These are phyloP conservation scores for Salvelinus fontinalis DNA, from an alignment of 2,113 vertebrate species.

Conservation along the genomic window DNA sequence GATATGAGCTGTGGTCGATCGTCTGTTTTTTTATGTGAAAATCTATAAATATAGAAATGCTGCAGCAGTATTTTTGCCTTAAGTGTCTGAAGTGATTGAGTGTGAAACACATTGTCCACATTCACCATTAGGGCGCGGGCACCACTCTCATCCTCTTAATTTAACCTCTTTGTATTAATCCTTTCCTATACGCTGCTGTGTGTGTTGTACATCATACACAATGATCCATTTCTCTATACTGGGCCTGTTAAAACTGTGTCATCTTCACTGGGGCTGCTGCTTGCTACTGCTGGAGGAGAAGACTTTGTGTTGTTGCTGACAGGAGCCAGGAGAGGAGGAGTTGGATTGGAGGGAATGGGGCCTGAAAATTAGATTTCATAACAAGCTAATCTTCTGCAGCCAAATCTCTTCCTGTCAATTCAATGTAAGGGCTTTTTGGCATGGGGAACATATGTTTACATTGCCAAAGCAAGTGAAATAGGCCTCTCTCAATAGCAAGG, in stretches of 20 bases:
- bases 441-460: too few relatives aligned
- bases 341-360: constrained; percentile 12
- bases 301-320: constrained; percentile 25
- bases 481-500: too few relatives aligned
- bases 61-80: too few relatives aligned
- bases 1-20: constrained; percentile 26
- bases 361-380: constrained; percentile 37
- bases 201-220: constrained; percentile 53
- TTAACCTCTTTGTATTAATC: neutral
- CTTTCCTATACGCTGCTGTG: too few relatives aligned
- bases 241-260: constrained; percentile 22
- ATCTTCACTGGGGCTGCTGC: too few relatives aligned
- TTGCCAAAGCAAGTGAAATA: too few relatives aligned
- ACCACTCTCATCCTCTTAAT: constrained; percentile 57
- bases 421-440: too few relatives aligned
- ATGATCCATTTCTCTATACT: constrained; percentile 52
- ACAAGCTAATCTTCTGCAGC: constrained; percentile 9
- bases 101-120: neutral
- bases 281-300: neutral
- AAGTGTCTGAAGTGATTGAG: too few relatives aligned
- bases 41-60: constrained; percentile 19
- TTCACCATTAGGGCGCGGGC: constrained; percentile 67
- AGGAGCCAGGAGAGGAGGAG: constrained; percentile 8
- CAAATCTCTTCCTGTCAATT: neutral
- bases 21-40: constrained; percentile 22